Conservation (phyloP, 2,113 vertebrate species). For the Panthera uncia region DNA sequence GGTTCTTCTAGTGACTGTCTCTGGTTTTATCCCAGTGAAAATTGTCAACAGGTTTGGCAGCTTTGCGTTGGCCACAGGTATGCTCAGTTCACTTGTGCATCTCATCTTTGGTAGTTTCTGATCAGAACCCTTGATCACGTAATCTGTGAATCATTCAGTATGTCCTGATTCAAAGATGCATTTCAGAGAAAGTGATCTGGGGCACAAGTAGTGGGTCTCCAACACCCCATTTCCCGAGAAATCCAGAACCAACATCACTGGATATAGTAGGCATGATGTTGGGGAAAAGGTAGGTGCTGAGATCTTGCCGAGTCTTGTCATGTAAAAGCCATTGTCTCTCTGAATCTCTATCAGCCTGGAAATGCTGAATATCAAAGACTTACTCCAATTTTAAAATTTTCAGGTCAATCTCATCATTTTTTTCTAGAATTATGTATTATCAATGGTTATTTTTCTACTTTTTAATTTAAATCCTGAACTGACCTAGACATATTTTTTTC, state of each 20-base stretch:
- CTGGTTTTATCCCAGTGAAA: not conserved
- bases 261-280: rapidly evolving
- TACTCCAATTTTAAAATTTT: not conserved
- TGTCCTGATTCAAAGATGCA: not conserved
- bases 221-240: rapidly evolving
- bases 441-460: not conserved
- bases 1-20: not conserved
- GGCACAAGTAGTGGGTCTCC: rapidly evolving
- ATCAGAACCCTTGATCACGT: not conserved
- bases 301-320: not conserved
- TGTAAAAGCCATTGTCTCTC: rapidly evolving
- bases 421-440: not conserved
- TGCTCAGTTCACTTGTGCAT: rapidly evolving
- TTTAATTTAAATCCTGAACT: not conserved
- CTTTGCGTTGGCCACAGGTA: too few relatives aligned
- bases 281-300: too few relatives aligned
- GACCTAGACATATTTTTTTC: not conserved
- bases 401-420: not conserved
- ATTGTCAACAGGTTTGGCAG: not conserved
- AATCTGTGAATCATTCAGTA: not conserved
- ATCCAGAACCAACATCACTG: rapidly evolving
- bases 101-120: not conserved
- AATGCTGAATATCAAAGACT: not conserved
- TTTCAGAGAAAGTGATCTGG: not conserved
- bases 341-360: not conserved